Conservation (phyloP, 2,797 vertebrate genomes). For the Danionella dracula region DNA sequence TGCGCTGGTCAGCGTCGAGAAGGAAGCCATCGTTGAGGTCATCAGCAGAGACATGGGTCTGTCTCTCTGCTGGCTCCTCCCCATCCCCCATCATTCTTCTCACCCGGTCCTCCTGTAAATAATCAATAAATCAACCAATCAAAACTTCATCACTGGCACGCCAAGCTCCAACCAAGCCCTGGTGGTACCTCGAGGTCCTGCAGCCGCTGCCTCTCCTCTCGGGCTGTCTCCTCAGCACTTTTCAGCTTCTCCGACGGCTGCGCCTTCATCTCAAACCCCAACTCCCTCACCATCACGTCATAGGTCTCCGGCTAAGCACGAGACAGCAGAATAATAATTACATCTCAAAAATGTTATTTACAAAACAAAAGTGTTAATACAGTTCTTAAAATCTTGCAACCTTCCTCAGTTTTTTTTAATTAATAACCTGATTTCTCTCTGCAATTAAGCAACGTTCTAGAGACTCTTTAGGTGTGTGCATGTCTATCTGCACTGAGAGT, state of each 20-base stretch:
- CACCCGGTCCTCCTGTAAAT: constrained; percentile 77
- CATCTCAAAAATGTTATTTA: too few relatives aligned
- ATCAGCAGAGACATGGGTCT: constrained; percentile 81
- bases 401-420: too few relatives aligned
- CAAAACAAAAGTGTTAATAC: too few relatives aligned
- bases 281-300: constrained; percentile 88
- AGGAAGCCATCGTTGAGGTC: constrained; percentile 88
- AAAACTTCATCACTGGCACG: too few relatives aligned
- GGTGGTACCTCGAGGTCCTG: constrained; percentile 79
- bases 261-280: constrained; percentile 96
- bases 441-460: too few relatives aligned
- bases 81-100: constrained; percentile 85
- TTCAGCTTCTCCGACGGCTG: constrained; percentile 89
- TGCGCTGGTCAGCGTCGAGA: constrained; percentile 80
- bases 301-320: constrained; percentile 86
- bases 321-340: too few relatives aligned
- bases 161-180: too few relatives aligned
- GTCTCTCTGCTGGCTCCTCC: constrained; percentile 49
- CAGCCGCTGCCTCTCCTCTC: constrained; percentile 78
- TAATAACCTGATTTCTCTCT: too few relatives aligned
- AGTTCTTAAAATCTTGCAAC: too few relatives aligned
- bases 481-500: too few relatives aligned
- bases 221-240: constrained; percentile 82
- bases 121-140: too few relatives aligned
- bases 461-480: too few relatives aligned